Conservation (phyloP, 2,113 vertebrate genomes). For the Irena cyanogastra region DNA sequence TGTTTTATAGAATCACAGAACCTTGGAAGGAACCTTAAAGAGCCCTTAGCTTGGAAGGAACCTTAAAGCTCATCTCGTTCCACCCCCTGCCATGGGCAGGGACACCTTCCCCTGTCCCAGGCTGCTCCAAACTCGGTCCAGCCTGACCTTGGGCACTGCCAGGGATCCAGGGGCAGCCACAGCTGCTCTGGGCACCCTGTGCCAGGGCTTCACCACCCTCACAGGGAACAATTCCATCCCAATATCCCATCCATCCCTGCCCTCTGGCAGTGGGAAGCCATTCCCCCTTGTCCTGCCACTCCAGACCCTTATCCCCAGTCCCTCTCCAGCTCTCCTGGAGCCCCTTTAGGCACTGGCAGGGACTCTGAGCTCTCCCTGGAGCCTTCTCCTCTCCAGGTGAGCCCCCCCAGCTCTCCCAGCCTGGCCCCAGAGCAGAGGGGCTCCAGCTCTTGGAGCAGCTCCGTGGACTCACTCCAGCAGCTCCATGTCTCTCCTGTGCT, state of each 20-base stretch:
- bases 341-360: not conserved
- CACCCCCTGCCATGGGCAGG: not conserved
- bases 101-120: fast-evolving
- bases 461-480: not conserved
- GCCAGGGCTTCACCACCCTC: not conserved
- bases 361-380: not conserved
- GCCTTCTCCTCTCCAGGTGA: not conserved
- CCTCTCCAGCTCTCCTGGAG: not conserved
- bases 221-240: fast-evolving
- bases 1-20: not conserved
- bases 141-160: fast-evolving
- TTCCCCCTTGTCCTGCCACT: not conserved
- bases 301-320: not conserved
- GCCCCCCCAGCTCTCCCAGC: not conserved
- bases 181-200: not conserved
- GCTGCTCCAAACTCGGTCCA: fast-evolving
- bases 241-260: not conserved
- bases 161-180: not conserved
- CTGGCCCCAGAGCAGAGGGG: not conserved
- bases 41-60: not conserved
- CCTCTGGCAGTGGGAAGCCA: not conserved
- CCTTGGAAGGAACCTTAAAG: no score
- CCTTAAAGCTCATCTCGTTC: fast-evolving
- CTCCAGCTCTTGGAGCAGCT: not conserved
- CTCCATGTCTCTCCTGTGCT: not conserved